Evolutionary conservation across 2,797 vertebrate genomes (phyloP), one percentile per base, ranked within the genome.

Genomic region (Chelon labrosus): DNA sequence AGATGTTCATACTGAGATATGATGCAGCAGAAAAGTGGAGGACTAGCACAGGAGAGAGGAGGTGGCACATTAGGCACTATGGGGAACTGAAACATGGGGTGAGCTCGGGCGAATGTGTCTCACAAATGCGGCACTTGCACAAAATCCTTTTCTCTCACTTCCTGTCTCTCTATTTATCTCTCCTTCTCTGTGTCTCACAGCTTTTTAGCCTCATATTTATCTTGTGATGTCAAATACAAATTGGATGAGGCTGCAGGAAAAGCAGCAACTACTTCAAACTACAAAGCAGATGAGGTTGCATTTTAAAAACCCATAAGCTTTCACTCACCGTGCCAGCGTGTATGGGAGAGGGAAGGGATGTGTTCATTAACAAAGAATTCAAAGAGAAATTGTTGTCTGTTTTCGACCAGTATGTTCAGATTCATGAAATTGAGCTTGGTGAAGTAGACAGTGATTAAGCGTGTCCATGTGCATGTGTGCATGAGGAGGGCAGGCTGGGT

Each of bases 141-240:
- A 16, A 10, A n/a, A 25, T 3, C 38, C 49, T 56, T 52, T 44
- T 44, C 47, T 19, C 17, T 17, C n/a, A 17, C 4, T 31, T 31
- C 31, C 31, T 31, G 31, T 4, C 22, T 55, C 49, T 64, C 42
- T 57, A 10, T 61, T 47, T 55, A n/a, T 76, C 31, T 63, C 17
- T 53, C 50, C 59, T 31, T 65, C 51, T 59, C 20, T 66, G 3
- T 63, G 59, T 80, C 70, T 19, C 55, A 53, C 35, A 69, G 71
- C 70, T 65, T 86, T 82, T 75, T 58, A 69, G 39, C 62, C 59
- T 83, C 67, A 75, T 82, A 77, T 86, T 85, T 85, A 79, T 79
- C 75, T 87, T 44, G 76, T 84, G 59, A 74, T 81, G 65, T 72
- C 60, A 67, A 73, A 79, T 63, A 59, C 61, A 78, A 77, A 70